Conservation (phyloP, 2,797 vertebrate species). For the Molossus alvarezi region DNA sequence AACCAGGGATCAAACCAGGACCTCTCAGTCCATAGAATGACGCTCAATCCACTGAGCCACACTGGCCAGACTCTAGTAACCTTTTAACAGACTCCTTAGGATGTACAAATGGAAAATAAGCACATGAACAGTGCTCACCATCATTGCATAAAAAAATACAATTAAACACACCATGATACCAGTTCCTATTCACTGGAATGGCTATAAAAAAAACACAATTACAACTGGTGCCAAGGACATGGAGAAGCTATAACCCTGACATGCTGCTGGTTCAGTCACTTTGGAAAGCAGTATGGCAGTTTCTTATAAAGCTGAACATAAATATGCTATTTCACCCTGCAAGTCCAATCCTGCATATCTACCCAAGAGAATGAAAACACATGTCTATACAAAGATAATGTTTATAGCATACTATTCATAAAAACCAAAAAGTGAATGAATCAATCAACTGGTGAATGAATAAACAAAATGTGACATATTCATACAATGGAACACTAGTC, state of each 20-base stretch:
- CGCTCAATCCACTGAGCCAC: too few relatives aligned
- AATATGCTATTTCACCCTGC: background rate
- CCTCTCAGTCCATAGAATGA: too few relatives aligned
- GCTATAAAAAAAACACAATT: background rate
- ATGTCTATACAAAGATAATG: background rate
- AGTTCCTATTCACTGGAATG: background rate
- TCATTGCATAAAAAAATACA: background rate
- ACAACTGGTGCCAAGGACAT: background rate
- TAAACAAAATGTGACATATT: background rate
- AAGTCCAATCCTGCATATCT: background rate
- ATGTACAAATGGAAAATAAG: background rate
- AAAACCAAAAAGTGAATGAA: background rate
- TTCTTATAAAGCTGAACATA: constrained; percentile 18
- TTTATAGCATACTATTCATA: background rate
- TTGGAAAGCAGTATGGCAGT: background rate
- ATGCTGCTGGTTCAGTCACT: background rate
- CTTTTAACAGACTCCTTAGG: background rate
- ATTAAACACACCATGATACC: background rate
- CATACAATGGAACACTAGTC: background rate
- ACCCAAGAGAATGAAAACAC: background rate
- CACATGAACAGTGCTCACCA: background rate
- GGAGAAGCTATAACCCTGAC: background rate
- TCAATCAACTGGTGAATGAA: background rate
- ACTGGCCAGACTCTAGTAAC: too few relatives aligned
- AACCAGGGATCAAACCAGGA: too few relatives aligned